Percentiles rank a stretch among this genome's conserved stretches.
Conservation (phyloP, 1,140 invertebrate species). For the Achatina immaculata region DNA sequence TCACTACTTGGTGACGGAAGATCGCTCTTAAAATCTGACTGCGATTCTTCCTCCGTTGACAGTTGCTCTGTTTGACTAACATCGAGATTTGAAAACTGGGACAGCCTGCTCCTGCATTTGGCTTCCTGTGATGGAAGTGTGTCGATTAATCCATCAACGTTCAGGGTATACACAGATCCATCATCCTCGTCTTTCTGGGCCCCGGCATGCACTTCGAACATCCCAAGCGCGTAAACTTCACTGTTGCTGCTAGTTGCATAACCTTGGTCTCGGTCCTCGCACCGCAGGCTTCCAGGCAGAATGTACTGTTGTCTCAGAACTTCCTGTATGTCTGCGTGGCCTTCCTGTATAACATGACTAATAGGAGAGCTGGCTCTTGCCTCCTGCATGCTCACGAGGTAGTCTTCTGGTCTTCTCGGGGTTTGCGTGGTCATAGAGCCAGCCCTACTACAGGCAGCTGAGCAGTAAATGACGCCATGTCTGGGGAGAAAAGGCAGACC, state of each 20-base stretch:
- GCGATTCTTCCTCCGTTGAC: not conserved
- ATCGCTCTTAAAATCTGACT: constrained; percentile 10
- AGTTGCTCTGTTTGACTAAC: constrained; percentile 42
- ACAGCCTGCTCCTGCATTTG: constrained; percentile 61
- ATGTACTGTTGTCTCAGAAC: constrained; percentile 64
- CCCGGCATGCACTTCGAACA: constrained; percentile 48
- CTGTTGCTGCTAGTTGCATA: constrained; percentile 68
- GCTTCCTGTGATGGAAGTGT: constrained; percentile 57
- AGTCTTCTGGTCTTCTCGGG: constrained; percentile 61
- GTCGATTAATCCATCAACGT: constrained; percentile 58
- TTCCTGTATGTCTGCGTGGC: constrained; percentile 60
- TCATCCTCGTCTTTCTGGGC: constrained; percentile 39
- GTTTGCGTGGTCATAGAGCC: constrained; percentile 62
- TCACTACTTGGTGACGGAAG: constrained; percentile 30
- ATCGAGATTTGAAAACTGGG: constrained; percentile 67
- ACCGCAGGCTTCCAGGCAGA: constrained; percentile 59
- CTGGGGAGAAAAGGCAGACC: constrained; percentile 93
- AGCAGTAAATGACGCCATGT: constrained; percentile 93
- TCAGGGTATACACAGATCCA: constrained; percentile 51
- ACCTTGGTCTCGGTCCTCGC: constrained; percentile 64
- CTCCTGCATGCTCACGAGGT: constrained; percentile 60
- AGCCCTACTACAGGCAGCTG: constrained; percentile 67
- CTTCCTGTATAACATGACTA: constrained; percentile 63
- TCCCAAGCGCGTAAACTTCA: constrained; percentile 65
- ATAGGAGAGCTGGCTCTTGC: constrained; percentile 60